Conservation (phyloP, 2,113 vertebrate species). For the Nothobranchius kuhntae region DNA sequence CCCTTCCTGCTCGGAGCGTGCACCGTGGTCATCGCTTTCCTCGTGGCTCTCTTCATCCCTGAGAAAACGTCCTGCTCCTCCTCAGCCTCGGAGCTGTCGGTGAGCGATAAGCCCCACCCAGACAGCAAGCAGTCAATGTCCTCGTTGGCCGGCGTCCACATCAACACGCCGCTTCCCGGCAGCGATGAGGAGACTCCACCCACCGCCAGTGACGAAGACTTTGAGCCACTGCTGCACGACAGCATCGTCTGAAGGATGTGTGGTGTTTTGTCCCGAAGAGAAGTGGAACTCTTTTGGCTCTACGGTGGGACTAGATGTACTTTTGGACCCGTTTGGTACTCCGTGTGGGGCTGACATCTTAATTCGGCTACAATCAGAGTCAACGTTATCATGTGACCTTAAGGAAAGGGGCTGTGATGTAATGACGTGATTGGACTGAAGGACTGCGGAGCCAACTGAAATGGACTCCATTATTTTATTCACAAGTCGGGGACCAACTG, state of each 20-base stretch:
- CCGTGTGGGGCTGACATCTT: not conserved
- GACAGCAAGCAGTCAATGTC: constrained; percentile 81
- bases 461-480: not conserved
- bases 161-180: constrained; percentile 78
- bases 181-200: constrained; percentile 84
- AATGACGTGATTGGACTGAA: not conserved
- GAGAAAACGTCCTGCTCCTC: constrained; percentile 72
- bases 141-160: constrained; percentile 75
- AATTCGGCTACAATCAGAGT: too few relatives aligned
- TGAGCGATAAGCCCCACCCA: constrained; percentile 71
- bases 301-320: constrained; percentile 18
- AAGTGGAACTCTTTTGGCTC: constrained; percentile 8
- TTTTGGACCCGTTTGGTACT: constrained; percentile 15
- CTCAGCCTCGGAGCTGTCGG: constrained; percentile 46
- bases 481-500: constrained; percentile 1
- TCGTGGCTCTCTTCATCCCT: constrained; percentile 94
- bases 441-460: not conserved
- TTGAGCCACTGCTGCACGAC: constrained; percentile 91
- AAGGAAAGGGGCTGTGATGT: constrained; percentile 5
- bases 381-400: too few relatives aligned
- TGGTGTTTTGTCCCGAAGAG: not conserved
- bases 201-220: constrained; percentile 82
- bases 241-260: constrained; percentile 84
- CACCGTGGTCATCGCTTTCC: constrained; percentile 88
- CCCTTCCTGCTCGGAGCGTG: constrained; percentile 93